phyloP scores from a whole-genome alignment of 2,888 invertebrate species.

The Choristoneura rosaceana region DNA sequence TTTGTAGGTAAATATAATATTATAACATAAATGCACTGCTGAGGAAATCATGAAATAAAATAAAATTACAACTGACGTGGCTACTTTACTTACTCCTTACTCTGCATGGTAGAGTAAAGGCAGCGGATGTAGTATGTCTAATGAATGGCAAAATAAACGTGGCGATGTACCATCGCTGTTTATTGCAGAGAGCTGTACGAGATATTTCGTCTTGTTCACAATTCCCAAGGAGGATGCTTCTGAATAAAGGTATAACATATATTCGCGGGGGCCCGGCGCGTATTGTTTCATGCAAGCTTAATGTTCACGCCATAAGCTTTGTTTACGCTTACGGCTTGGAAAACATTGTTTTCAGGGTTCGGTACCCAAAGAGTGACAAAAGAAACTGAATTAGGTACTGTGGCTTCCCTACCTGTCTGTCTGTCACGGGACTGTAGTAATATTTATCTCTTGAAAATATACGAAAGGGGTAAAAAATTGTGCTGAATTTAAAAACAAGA shows the following conservation, averaged over 20 bases:
- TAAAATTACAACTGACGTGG: not conserved
- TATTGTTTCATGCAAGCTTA: constrained; percentile 41
- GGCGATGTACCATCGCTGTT: constrained; percentile 30
- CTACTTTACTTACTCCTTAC: not conserved
- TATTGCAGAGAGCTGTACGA: constrained; percentile 23
- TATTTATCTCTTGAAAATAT: too few relatives aligned
- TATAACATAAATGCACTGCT: too few relatives aligned
- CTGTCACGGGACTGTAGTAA: too few relatives aligned
- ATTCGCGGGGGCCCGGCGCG: constrained; percentile 14
- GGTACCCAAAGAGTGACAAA: too few relatives aligned
- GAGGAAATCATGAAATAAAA: too few relatives aligned
- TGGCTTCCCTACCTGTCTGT: too few relatives aligned
- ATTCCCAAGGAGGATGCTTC: constrained; percentile 28
- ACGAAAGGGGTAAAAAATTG: too few relatives aligned
- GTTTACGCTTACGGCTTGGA: constrained; percentile 19
- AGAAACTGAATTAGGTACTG: too few relatives aligned
- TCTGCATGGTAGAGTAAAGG: too few relatives aligned
- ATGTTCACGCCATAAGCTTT: constrained; percentile 38
- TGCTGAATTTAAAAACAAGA: not conserved
- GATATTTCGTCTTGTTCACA: constrained; percentile 33
- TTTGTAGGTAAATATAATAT: too few relatives aligned
- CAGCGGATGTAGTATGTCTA: constrained; percentile 21
- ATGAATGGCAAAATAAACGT: constrained; percentile 35
- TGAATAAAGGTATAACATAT: constrained; percentile 34
- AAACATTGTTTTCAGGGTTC: constrained; percentile 9